A percentile compares a stretch with the other conserved stretches of the same genome.
Evolutionary conservation across 2,797 vertebrate species (phyloP).

Genomic region (Chromobotia macracanthus): DNA sequence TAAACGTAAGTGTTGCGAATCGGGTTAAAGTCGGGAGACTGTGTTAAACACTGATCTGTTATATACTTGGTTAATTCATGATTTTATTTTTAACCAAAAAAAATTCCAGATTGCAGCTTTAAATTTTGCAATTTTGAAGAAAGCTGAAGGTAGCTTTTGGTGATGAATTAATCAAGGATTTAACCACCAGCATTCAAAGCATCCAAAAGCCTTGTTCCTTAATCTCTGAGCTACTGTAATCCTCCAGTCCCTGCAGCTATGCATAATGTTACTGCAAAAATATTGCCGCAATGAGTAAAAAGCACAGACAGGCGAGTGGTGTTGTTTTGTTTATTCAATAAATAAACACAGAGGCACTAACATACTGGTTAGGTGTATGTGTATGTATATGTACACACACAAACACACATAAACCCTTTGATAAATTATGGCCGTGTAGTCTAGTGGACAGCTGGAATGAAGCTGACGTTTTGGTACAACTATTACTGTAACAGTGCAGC

Average conservation of each 20-base stretch:
- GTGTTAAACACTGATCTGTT: no score
- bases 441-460: slow-evolving; percentile 38
- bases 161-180: slow-evolving; percentile 11
- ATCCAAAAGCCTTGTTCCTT: background rate
- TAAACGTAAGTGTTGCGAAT: no score
- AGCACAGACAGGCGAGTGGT: background rate
- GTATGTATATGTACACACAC: no score
- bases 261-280: background rate
- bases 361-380: slow-evolving; percentile 31
- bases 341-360: slow-evolving; percentile 55
- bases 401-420: slow-evolving; percentile 27
- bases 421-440: slow-evolving; percentile 41
- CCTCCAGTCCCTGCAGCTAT: background rate
- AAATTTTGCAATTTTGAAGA: background rate
- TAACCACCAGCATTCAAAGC: background rate
- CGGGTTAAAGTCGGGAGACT: no score
- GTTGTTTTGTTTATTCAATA: slow-evolving; percentile 58
- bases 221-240: background rate
- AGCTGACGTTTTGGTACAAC: slow-evolving; percentile 22
- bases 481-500: slow-evolving; percentile 45
- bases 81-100: no score
- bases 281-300: background rate
- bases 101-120: no score
- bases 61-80: no score
- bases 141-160: background rate